Evolutionary conservation across 2,113 vertebrate species (phyloP), one percentile per base, ranked within the genome.

Genomic region (Muscicapa adusta): DNA sequence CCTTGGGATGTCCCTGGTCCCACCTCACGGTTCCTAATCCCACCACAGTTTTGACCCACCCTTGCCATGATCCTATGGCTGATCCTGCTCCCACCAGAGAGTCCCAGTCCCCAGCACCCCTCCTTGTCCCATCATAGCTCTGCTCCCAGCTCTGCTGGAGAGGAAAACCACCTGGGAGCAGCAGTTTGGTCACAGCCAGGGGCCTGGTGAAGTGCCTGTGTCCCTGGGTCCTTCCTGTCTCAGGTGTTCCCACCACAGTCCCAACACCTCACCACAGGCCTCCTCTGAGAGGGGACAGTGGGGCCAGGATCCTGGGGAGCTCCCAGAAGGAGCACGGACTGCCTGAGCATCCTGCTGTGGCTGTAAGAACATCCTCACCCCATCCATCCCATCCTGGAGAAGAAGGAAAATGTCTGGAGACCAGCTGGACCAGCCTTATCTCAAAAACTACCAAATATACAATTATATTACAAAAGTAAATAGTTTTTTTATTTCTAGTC

Each of bases 391-490:
- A 36, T 17, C 22, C 33, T 0, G 0, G 53, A 79, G 53, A 65
- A 94, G 68, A 9, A 65, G 43, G 62, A 74, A 62, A 62, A 17
- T 1, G 18, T 13, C 17, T 58, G 61, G 67, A 60, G 56, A 80
- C n/a, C 12, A 12, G 58, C 60, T 42, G 23, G 66, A n/a, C 5
- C 9, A 43, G 8, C 47, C 56, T 54, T 38, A 20, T 14, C 28
- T 51, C 25, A 88, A 74, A 88, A 85, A 78, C 42, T 48, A 60
- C 63, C 65, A 36, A 29, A 75, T 26, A 57, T 1, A 65, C 60
- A 18, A 18, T 70, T 43, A 10, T 93, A 63, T 92, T 96, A 97
- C 87, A 96, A 96, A 97, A 96, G 87, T 96, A 93, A 91, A 85
- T 48, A 28, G 57, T 2, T 54, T 77, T 81, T 82, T 94, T 85